Evolutionary conservation across 2,113 vertebrate genomes (phyloP).

Genomic region (Ctenomys sociabilis): DNA sequence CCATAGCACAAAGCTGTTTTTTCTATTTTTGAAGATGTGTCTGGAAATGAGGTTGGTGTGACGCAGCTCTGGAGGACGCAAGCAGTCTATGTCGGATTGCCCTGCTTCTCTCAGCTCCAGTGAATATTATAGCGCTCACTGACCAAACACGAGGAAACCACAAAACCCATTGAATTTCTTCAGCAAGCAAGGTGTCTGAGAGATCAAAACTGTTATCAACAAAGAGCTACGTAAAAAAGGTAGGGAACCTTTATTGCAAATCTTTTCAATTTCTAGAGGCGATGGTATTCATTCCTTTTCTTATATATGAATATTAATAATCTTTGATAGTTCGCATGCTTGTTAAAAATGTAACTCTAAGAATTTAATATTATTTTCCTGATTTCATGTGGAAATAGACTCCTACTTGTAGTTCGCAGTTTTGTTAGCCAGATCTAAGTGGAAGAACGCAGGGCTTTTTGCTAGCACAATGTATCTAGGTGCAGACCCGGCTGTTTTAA

Average conservation of each 20-base stretch:
- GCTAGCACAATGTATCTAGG: background rate
- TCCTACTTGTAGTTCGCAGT: background rate
- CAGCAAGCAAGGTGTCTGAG: background rate
- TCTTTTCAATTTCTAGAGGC: background rate
- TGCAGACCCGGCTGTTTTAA: background rate
- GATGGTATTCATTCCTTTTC: background rate
- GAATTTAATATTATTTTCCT: background rate
- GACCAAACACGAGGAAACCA: background rate
- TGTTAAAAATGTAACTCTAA: background rate
- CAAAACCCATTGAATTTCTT: slow-evolving; percentile 20
- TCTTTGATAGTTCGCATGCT: background rate
- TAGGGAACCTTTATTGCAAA: background rate
- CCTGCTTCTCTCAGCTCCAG: background rate
- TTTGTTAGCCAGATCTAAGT: background rate
- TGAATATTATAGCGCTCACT: background rate
- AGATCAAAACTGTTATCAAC: background rate
- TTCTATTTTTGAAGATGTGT: background rate
- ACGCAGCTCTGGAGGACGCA: background rate
- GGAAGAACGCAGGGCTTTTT: background rate
- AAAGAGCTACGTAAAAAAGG: background rate
- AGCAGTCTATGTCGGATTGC: background rate
- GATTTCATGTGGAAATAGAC: background rate
- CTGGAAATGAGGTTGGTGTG: background rate
- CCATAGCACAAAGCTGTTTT: background rate
- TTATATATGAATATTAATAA: background rate